These are phyloP conservation scores for Phycodurus eques DNA, from an alignment of 2,113 vertebrate species.

Conservation along the genomic window DNA sequence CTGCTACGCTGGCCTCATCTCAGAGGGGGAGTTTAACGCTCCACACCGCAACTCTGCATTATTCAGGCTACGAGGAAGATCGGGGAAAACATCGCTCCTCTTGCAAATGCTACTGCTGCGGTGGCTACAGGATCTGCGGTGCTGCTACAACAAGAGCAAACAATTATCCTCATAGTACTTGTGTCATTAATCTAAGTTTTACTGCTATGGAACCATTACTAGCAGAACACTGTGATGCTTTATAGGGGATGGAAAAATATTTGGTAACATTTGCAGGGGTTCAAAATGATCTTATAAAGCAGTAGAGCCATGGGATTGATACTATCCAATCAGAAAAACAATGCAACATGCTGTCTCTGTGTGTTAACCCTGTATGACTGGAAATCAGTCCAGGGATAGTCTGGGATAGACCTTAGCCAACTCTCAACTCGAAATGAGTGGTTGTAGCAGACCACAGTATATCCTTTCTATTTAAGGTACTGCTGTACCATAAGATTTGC, in stretches of 20 bases:
- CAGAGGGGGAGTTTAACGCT: conserved; percentile 42
- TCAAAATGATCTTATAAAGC: not conserved
- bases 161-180: not conserved
- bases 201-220: not conserved
- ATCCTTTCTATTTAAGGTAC: not conserved
- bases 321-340: not conserved
- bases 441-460: not conserved
- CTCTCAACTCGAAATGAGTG: not conserved
- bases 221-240: not conserved
- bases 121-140: not conserved
- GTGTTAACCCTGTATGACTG: no score
- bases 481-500: not conserved
- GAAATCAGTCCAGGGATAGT: not conserved
- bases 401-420: no score
- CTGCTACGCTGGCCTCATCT: conserved; percentile 58
- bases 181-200: not conserved
- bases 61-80: conserved; percentile 28
- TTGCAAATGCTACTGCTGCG: not conserved
- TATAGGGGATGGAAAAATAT: not conserved
- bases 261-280: not conserved
- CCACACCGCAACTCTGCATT: conserved; percentile 41
- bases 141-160: not conserved
- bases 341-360: not conserved
- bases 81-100: conserved; percentile 1
- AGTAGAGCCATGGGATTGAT: not conserved